A percentile compares a stretch with the other conserved stretches of the same genome.
These are phyloP conservation scores for Sinodicranocentrus sp. DNA, from an alignment of 2,888 invertebrate species.

Conservation along the genomic window DNA sequence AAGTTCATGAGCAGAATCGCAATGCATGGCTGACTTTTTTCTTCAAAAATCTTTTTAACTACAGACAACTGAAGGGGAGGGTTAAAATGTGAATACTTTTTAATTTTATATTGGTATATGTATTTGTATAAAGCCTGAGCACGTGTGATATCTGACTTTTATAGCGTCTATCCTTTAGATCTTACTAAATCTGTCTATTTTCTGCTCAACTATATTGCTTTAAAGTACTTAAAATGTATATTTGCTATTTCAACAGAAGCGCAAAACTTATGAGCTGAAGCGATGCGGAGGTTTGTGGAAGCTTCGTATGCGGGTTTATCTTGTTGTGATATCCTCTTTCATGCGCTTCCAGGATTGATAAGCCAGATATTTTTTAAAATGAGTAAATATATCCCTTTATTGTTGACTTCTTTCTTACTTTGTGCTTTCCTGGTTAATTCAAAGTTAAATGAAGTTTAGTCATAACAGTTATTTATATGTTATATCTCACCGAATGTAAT, in stretches of 20 bases:
- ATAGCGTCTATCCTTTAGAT: background rate
- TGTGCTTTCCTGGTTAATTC: background rate
- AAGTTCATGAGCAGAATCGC: background rate
- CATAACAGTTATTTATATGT: too few species aligned
- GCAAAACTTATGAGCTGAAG: slow-evolving; percentile 45
- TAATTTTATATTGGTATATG: too few species aligned
- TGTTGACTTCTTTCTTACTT: background rate
- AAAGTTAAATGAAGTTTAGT: too few species aligned
- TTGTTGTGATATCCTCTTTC: background rate
- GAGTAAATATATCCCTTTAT: background rate
- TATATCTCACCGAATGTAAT: too few species aligned
- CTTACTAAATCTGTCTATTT: background rate
- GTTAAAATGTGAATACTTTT: too few species aligned
- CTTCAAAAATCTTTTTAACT: background rate
- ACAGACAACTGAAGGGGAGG: background rate
- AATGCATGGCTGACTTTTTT: slow-evolving; percentile 31
- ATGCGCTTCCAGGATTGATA: slow-evolving; percentile 1
- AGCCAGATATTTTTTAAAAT: background rate
- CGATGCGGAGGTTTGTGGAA: background rate
- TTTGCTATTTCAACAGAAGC: slow-evolving; percentile 40
- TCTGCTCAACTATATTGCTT: background rate
- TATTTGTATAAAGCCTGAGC: too few species aligned
- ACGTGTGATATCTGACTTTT: too few species aligned
- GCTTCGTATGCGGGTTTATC: background rate
- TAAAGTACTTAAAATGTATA: background rate